Conservation (phyloP, 1,140 invertebrate genomes). For the Drosophila malerkotliana region DNA sequence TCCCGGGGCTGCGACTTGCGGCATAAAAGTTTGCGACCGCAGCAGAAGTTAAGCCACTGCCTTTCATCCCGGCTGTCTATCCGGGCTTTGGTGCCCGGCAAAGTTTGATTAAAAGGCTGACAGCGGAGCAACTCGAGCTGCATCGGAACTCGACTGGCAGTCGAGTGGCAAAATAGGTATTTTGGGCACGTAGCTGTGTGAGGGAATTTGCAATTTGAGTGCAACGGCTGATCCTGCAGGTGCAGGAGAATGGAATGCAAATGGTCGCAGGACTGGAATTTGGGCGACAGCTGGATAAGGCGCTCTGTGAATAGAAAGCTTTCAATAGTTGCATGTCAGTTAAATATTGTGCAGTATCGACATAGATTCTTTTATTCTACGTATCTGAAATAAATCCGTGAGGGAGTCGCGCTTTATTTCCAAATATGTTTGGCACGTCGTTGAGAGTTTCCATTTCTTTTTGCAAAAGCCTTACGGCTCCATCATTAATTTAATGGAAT, state of each 20-base stretch:
- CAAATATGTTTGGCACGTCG: not conserved
- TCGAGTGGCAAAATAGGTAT: conserved; percentile 34
- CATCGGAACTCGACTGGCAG: conserved; percentile 12
- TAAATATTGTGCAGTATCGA: not conserved
- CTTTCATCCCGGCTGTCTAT: conserved; percentile 3
- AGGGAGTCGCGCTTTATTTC: not conserved
- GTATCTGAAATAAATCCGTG: not conserved
- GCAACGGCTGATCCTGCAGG: conserved; percentile 7
- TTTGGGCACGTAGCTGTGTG: conserved; percentile 32
- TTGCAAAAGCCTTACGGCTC: not conserved
- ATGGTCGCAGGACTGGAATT: not conserved
- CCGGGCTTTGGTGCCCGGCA: conserved; percentile 1
- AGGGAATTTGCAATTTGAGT: conserved; percentile 23
- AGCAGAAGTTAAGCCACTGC: conserved; percentile 20
- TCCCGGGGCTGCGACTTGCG: conserved; percentile 25
- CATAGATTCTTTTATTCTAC: not conserved
- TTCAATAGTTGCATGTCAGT: not conserved
- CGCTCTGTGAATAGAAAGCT: conserved; percentile 1
- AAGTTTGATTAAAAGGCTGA: conserved; percentile 60
- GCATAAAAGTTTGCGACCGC: conserved; percentile 32
- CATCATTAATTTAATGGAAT: conserved; percentile 11
- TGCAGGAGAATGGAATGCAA: conserved; percentile 34
- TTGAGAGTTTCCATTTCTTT: not conserved
- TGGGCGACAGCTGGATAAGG: not conserved
- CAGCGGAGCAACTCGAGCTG: conserved; percentile 18